phyloP scores from a whole-genome alignment of 2,113 vertebrate genomes.

The Antechinus flavipes region DNA sequence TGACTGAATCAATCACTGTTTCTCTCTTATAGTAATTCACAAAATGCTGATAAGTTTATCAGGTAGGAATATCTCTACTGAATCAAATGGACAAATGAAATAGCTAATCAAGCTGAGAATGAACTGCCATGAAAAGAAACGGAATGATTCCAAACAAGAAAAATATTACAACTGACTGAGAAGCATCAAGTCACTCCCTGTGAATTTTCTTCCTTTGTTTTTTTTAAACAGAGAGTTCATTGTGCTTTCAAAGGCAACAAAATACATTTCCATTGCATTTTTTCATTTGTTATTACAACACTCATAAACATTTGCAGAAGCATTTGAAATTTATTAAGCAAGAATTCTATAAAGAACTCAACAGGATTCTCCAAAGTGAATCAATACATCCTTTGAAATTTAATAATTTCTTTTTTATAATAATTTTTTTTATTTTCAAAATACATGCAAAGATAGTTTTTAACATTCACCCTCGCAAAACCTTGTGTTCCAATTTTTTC shows the following conservation, averaged over 20 bases:
- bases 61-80: neutral
- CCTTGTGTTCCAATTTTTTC: too few species aligned
- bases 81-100: neutral
- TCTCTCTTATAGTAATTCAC: neutral
- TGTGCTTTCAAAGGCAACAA: neutral
- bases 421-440: too few species aligned
- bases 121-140: neutral
- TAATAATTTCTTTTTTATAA: neutral
- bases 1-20: neutral
- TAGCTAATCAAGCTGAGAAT: neutral
- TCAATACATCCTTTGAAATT: neutral
- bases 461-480: too few species aligned
- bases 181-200: neutral
- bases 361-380: neutral
- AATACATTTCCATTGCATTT: neutral
- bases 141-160: neutral
- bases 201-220: neutral
- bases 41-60: neutral
- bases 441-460: too few species aligned
- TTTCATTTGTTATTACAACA: neutral
- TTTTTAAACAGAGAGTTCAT: neutral
- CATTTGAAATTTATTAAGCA: neutral
- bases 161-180: neutral
- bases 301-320: neutral
- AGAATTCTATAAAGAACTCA: neutral